Conservation (phyloP, 2,797 vertebrate genomes). For the Fistularia commersonii region DNA sequence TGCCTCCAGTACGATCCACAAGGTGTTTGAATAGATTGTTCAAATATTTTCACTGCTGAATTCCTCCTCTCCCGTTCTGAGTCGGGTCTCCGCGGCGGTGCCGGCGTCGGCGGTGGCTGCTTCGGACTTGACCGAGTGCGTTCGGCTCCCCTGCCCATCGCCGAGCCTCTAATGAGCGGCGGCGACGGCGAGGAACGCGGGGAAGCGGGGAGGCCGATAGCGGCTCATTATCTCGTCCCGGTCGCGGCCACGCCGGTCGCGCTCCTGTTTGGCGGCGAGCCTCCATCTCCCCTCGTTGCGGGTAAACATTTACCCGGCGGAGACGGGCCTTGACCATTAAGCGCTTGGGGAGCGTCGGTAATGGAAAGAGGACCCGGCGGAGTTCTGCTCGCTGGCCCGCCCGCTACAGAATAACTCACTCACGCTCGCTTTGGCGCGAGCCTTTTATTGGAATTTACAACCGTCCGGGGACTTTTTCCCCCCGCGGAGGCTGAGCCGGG, state of each 20-base stretch:
- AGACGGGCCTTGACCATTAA: slow-evolving; percentile 70
- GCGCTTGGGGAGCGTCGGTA: slow-evolving; percentile 58
- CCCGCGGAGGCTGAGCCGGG: slow-evolving; percentile 55
- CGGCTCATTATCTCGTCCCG: slow-evolving; percentile 77
- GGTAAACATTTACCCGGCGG: slow-evolving; percentile 70
- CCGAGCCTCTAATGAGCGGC: slow-evolving; percentile 69
- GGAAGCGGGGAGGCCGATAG: slow-evolving; percentile 55
- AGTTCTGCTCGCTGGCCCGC: slow-evolving; percentile 61
- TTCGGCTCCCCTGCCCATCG: slow-evolving; percentile 64
- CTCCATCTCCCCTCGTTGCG: slow-evolving; percentile 59
- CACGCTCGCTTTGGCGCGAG: slow-evolving; percentile 67
- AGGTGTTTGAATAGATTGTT: slow-evolving; percentile 85
- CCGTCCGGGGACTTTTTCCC: slow-evolving; percentile 64
- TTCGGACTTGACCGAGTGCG: slow-evolving; percentile 47
- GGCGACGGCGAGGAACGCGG: slow-evolving; percentile 55
- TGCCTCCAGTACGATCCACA: slow-evolving; percentile 73
- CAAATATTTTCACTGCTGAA: slow-evolving; percentile 84
- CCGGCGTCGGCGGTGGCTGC: background rate
- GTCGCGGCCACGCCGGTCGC: slow-evolving; percentile 54
- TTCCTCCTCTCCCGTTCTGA: slow-evolving; percentile 58
- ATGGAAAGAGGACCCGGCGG: slow-evolving; percentile 66
- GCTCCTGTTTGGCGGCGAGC: slow-evolving; percentile 48
- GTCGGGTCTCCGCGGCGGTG: slow-evolving; percentile 33
- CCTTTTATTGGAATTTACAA: slow-evolving; percentile 76
- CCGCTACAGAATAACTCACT: slow-evolving; percentile 71